Base-by-base conservation (phyloP, 2,888 invertebrate genomes). In the Synanthedon andrenaeformis region DNA sequence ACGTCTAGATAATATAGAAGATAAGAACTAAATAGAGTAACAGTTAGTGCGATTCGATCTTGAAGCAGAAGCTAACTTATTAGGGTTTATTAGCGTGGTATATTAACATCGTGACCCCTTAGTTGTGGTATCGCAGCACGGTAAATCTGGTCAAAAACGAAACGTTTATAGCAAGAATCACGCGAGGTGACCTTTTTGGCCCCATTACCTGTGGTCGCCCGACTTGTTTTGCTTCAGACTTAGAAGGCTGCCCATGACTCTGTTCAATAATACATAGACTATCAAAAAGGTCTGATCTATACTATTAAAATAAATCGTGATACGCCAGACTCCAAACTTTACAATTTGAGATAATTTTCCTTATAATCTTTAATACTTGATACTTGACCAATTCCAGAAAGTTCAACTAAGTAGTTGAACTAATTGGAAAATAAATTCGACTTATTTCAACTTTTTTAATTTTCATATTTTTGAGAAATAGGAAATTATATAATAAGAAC, bases 141-240 rank as follows among this genome's bases (percentile, higher is more conserved):
- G 77, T 76, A 78, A 81, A 81, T 80, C 78, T 74, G 72, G 69
- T 73, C 79, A 75, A 83, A 82, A 82, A 79, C 69, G 72, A 74
- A 72, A 70, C 71, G 82, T 56, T 80, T 81, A 82, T 79, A 70
- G 80, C 67, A 62, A 65, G 72, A 70, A 79, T 80, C 84, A 85
- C 84, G 82, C 79, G 69, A 82, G 66, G 72, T 79, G 82, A 81
- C 83, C 82, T 66, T 19, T 58, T 59, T 67, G 76, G 78, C 80
- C 81, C 69, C 72, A 74, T 77, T 80, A 72, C 60, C 57, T 62
- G 60, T 61, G 55, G 54, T 54, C 58, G 45, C 54, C 13, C 13
- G 12, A 35, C 35, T 35, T 45, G 45, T 45, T 45, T 45, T 12
- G n/a, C 13, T 45, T 45, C 4, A n/a, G 45, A 45, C 45, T 45